Evolutionary conservation across 1,140 invertebrate species (phyloP), one percentile per base, ranked within the genome.

Genomic region (Meloidogyne exigua): DNA sequence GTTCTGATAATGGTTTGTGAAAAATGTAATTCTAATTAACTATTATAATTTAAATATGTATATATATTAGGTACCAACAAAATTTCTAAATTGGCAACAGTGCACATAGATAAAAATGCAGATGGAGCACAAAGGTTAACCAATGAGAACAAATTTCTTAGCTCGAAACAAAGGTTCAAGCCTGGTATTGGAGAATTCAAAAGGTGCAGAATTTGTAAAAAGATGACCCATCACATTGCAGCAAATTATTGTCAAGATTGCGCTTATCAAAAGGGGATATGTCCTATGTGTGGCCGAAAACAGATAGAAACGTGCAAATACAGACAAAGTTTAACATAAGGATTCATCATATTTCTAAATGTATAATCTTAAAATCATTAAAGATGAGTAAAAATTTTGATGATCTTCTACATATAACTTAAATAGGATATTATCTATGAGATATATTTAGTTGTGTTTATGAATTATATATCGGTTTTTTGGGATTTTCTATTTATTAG

Each of bases 221-320:
- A 76, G n/a, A 74, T 79, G 66, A 73, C 68, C 23, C 80, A 81
- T 44, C 80, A 81, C 62, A 62, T 81, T 28, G 67, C 63, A 4
- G 80, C 79, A 18, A 62, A 81, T 75, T 81, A 82, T 64, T 81
- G 79, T 68, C 77, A 80, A 72, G 78, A 73, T 62, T 73, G 78
- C n/a, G 57, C 76, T 15, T 81, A 78, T 75, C 79, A 81, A 65
- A 81, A 81, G 69, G 80, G 80, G 21, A 81, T 81, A 36, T 81
- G 80, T 68, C 63, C 75, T 25, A 79, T 82, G 68, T 81, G 80
- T 32, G 80, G 80, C 11, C 62, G 80, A 70, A 81, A 81, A 63
- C 69, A 80, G 11, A 49, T 80, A 36, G 79, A 80, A 71, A 76
- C 71, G 21, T 71, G 23, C n/a, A 74, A 76, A 23, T 76, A 78